Base-by-base conservation (phyloP, 2,888 invertebrate species). In the Nezara viridula region DNA sequence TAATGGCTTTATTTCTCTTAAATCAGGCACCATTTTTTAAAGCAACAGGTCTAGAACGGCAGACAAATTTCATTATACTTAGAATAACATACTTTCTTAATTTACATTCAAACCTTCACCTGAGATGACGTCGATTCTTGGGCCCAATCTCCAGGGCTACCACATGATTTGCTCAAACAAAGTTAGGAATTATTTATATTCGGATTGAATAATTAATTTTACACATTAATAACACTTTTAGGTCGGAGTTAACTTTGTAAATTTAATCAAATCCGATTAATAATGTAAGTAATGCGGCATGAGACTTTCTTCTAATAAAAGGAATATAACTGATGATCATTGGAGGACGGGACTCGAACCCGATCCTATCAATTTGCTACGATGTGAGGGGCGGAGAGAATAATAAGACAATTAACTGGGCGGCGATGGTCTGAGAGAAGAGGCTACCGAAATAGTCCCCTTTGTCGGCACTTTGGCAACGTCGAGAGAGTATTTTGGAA, bases 381-480 rank as follows among this genome's bases (percentile, higher is more conserved):
- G 4, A 55, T n/a, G 2, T n/a, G n/a, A 55, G n/a, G n/a, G 16
- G 55, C n/a, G 55, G 55, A 55, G 55, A 55, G 55, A 55, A 55
- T 55, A 55, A 55, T 55, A 55, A n/a, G 55, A 55, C 55, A 55
- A 55, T 55, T 55, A 55, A 10, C n/a, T 55, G n/a, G 55, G 10
- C n/a, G 55, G 12, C 55, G 44, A 44, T 10, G n/a, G 55, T 55
- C n/a, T 21, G 55, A n/a, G 55, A 55, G n/a, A n/a, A 55, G n/a
- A n/a, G 12, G 55, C n/a, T 55, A 55, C 55, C n/a, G 55, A 55
- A 55, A 55, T 55, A 55, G 55, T 55, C 5, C 16, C 55, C 27
- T 55, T 55, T 55, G 55, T 55, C 55, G 55, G 55, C 9, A 55
- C 55, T 55, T 55, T 55, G 55, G 55, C 55, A 55, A 55, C 55